Evolutionary conservation across 2,797 vertebrate species (phyloP), one percentile per base, ranked within the genome.

Genomic region (Macropus fuliginosus): DNA sequence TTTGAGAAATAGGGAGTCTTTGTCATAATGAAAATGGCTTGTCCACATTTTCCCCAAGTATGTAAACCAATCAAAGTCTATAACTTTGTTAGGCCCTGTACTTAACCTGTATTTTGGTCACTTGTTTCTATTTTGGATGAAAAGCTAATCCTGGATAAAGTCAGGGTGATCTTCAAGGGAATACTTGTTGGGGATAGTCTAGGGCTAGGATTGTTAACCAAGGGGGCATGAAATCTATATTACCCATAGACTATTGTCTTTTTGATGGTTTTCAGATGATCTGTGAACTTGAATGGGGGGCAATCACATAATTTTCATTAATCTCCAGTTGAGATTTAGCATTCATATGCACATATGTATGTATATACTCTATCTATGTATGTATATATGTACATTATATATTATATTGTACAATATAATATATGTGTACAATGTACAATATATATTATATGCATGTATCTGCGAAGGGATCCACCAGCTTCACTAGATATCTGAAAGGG

Each of bases 131-230:
- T 21, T 81, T 92, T 93, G 29, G 90, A 94, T 93, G 18, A 94
- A 18, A 93, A 96, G 52, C 18, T 95, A 94, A 92, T 91, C 91
- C n/a, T 40, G 94, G 81, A 97, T 66, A 12, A 5, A 50, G 57
- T 12, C 62, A 52, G 3, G 0, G 54, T 27, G 93, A 16, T 13
- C 0, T 94, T 92, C 91, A 55, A 91, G 57, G n/a, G 55, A 92
- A 91, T 91, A 2, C 24, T 27, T 31, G 29, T 3, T 94, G 31
- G 31, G 29, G 59, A 62, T 16, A 16, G 34, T 18, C 34, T 74
- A 74, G 34, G 16, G 34, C 34, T 74, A 2, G 34, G 16, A 18
- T 74, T 40, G 16, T n/a, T 40, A 74, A 40, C 34, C 4, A 40
- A 66, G 16, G 62, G 62, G 24, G 62, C 62, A 74, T n/a, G 62